Evolutionary conservation across 2,797 vertebrate genomes (phyloP), one percentile per base, ranked within the genome.

Genomic region (Tapera naevia): DNA sequence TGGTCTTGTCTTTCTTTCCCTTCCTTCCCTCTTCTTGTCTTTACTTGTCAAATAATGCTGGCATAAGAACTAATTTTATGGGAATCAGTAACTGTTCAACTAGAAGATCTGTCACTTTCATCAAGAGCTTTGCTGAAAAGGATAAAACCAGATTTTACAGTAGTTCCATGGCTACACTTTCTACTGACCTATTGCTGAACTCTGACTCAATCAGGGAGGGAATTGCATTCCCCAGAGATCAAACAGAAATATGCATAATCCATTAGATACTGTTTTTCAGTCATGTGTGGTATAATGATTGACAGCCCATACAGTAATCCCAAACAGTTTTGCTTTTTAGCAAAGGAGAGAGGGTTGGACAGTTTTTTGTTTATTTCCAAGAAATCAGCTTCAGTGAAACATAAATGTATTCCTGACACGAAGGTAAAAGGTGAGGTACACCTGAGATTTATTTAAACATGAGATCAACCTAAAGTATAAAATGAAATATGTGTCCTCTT

Each of bases 181-280:
- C 93, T 92, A 56, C 33, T 96, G 96, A 96, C 96, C 96, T 95
- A 54, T 33, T 93, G 43, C 67, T 97, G 96, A 97, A 96, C 96
- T 54, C 96, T 96, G 93, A 96, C 92, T 95, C 92, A 95, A 84
- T 70, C 75, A 94, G 72, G 81, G 81, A 96, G 71, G 72, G 91
- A 93, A 86, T 7, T 95, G 88, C 86, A 95, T 95, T 97, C 93
- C 88, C 80, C 88, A 90, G 94, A 96, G 95, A 97, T 97, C 95
- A 97, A 96, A 94, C 9, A 89, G 72, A 96, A 95, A 94, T 94
- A 94, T 85, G 88, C 91, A 96, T 96, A 96, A 97, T 95, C 91
- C 95, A 94, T 80, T 71, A 96, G 91, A 95, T 90, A 94, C 92
- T 88, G 73, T 51, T 96, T 91, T 94, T 91, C 86, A 91, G 89